A percentile compares a stretch with the other conserved stretches of the same genome.
These are phyloP conservation scores for Mylabris sibirica DNA, from an alignment of 2,888 invertebrate species.

Conservation along the genomic window DNA sequence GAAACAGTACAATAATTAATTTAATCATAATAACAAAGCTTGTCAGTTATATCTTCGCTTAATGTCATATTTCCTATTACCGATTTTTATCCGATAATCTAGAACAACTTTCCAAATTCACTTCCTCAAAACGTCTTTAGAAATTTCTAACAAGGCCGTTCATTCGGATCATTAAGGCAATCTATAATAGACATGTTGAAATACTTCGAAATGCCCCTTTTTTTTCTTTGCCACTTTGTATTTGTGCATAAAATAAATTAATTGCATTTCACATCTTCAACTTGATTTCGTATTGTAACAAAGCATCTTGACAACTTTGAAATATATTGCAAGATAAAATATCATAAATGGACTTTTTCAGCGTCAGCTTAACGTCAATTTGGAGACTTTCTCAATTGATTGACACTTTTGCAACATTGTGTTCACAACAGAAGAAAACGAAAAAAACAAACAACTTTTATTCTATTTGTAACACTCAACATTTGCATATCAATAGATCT, in stretches of 20 bases:
- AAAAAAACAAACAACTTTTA: background rate
- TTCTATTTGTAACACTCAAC: too few relatives aligned
- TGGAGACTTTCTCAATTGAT: background rate
- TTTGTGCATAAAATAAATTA: background rate
- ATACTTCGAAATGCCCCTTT: background rate
- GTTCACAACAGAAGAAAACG: background rate
- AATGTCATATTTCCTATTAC: constrained; percentile 16
- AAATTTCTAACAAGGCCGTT: constrained; percentile 4
- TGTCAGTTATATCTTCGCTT: constrained; percentile 18
- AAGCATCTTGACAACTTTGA: background rate
- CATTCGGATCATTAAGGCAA: background rate
- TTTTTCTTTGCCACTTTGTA: too few relatives aligned
- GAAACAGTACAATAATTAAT: background rate
- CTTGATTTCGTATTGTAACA: background rate
- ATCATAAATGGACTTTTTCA: background rate
- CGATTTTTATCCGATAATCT: constrained; percentile 13
- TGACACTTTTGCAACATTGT: background rate
- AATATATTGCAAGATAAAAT: background rate
- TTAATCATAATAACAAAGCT: background rate
- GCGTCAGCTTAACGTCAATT: constrained; percentile 2
- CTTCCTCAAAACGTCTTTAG: background rate
- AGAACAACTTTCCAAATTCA: constrained; percentile 25
- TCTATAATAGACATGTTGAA: background rate
- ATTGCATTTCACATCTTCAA: background rate
- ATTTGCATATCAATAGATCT: background rate